A percentile compares a stretch with the other conserved stretches of the same genome.
Evolutionary conservation across 2,888 invertebrate species (phyloP).

Genomic region (Muschampia plurimacula): DNA sequence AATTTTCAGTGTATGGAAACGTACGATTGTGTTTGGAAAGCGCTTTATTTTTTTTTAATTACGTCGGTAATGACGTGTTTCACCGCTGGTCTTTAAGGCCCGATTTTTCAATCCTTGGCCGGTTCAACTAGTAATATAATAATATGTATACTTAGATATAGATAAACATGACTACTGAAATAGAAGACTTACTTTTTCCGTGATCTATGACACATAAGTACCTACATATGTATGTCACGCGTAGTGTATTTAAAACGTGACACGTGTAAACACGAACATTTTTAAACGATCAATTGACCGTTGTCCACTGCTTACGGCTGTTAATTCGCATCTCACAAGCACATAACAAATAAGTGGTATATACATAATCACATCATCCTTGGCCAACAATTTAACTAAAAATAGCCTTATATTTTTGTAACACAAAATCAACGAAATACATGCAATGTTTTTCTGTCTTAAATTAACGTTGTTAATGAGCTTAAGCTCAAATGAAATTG

Average conservation of each 20-base stretch:
- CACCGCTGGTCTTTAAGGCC: too few relatives aligned
- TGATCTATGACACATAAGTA: not conserved
- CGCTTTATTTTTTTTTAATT: too few relatives aligned
- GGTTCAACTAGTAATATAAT: too few relatives aligned
- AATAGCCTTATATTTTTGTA: constrained; percentile 2
- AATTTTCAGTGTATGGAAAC: too few relatives aligned
- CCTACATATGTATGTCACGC: not conserved
- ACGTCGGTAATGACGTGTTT: too few relatives aligned
- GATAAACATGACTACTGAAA: not conserved
- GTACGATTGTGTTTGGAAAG: too few relatives aligned
- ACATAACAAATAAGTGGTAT: not conserved
- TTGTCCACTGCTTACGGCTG: constrained; percentile 43
- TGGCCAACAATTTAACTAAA: constrained; percentile 24
- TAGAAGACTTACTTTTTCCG: not conserved
- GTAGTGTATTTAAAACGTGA: not conserved
- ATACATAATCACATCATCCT: constrained; percentile 41
- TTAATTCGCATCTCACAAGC: constrained; percentile 36
- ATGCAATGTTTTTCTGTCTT: not conserved
- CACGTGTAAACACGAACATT: constrained; percentile 41
- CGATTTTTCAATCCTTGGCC: too few relatives aligned
- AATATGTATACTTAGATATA: not conserved
- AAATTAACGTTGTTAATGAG: too few relatives aligned
- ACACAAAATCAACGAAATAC: not conserved
- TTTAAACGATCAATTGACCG: constrained; percentile 54
- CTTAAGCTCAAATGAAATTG: too few relatives aligned